Evolutionary conservation across 2,113 vertebrate genomes (phyloP).

Genomic region (Cephalopholis sonnerati): DNA sequence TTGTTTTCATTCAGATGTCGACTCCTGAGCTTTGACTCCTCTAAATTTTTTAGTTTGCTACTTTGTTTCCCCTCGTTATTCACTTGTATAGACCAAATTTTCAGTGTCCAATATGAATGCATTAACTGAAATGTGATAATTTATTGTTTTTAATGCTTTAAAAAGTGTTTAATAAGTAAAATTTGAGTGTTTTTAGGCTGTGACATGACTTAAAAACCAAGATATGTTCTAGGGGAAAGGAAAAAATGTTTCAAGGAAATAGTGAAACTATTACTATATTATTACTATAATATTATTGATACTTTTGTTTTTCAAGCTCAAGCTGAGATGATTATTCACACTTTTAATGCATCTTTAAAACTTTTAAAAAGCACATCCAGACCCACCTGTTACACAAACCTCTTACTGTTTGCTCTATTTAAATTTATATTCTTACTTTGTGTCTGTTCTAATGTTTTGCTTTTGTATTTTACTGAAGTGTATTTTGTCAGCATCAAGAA

Average conservation of each 20-base stretch:
- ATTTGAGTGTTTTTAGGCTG: neutral
- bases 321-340: neutral
- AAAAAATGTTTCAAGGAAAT: neutral
- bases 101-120: neutral
- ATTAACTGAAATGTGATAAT: neutral
- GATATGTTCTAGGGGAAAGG: too few species aligned
- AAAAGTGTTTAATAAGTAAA: slow-evolving; percentile 4
- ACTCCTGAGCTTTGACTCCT: slow-evolving; percentile 33
- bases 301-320: neutral
- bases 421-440: neutral
- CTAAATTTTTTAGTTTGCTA: neutral
- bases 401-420: neutral
- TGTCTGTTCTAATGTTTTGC: neutral
- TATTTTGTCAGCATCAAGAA: neutral
- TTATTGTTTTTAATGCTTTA: slow-evolving; percentile 7
- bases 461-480: neutral
- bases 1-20: slow-evolving; percentile 38
- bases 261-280: neutral
- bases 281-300: neutral
- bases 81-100: neutral
- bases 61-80: neutral
- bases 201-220: neutral
- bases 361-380: neutral
- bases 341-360: neutral
- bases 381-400: neutral